These are phyloP conservation scores for Smutsia gigantea DNA, from an alignment of 2,797 vertebrate genomes.

Conservation along the genomic window DNA sequence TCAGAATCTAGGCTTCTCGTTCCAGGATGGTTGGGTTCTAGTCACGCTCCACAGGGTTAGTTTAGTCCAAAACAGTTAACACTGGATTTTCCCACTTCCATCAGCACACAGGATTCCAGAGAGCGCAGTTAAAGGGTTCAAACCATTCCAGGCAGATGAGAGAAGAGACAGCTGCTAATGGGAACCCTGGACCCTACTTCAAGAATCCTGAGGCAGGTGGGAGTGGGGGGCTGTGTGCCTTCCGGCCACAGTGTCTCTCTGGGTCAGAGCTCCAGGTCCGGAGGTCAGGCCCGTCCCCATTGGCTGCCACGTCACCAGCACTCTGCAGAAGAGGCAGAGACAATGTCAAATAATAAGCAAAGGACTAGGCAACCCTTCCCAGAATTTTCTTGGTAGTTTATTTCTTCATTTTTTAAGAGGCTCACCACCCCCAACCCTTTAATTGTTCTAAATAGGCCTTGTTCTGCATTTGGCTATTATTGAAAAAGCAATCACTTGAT, in stretches of 20 bases:
- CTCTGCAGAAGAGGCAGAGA: neutral
- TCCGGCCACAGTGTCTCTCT: neutral
- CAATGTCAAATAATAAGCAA: neutral
- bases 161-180: neutral
- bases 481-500: constrained; percentile 25
- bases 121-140: neutral
- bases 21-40: neutral
- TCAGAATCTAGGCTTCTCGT: neutral
- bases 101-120: neutral
- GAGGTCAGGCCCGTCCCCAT: neutral
- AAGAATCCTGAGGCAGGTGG: neutral
- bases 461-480: constrained; percentile 19
- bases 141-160: neutral
- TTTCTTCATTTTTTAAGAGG: constrained; percentile 12
- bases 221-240: neutral
- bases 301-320: neutral
- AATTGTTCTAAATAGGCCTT: neutral
- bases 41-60: neutral
- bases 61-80: neutral
- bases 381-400: neutral
- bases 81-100: neutral
- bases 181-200: neutral
- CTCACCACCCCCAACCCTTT: neutral
- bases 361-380: neutral
- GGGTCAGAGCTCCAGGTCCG: neutral